Conservation (phyloP, 1,140 invertebrate genomes). For the Leptinotarsa lineolata region DNA sequence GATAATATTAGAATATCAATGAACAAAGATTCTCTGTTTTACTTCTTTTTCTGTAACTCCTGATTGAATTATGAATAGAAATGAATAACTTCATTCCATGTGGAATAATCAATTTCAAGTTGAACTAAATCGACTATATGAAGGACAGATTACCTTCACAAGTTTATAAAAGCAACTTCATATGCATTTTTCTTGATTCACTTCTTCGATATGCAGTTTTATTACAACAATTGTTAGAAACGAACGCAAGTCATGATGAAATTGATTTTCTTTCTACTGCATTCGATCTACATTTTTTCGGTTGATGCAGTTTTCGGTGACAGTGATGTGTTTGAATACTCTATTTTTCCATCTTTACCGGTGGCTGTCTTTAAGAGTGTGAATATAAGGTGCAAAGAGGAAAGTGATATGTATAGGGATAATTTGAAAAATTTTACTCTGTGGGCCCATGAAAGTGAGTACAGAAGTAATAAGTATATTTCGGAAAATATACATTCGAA, state of each 20-base stretch:
- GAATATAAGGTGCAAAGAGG: conserved; percentile 38
- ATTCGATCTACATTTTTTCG: background rate
- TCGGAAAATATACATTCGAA: background rate
- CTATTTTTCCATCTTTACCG: conserved; percentile 43
- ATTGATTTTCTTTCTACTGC: background rate
- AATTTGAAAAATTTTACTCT: conserved; percentile 46
- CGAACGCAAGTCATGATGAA: background rate
- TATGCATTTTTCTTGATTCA: conserved; percentile 29
- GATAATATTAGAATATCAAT: too few relatives aligned
- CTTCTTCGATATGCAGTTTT: background rate
- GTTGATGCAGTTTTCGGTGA: conserved; percentile 7
- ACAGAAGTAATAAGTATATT: background rate
- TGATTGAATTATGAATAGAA: too few relatives aligned
- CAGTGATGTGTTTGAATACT: conserved; percentile 16
- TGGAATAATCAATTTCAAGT: too few relatives aligned
- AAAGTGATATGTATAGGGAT: conserved; percentile 45
- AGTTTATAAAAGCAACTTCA: conserved; percentile 45
- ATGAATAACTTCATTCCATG: too few relatives aligned
- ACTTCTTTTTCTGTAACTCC: too few relatives aligned
- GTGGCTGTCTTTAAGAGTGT: conserved; percentile 39
- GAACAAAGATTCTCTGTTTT: too few relatives aligned
- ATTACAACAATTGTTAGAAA: background rate
- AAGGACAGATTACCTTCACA: conserved; percentile 39
- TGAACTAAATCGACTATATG: conserved; percentile 30
- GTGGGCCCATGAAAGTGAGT: conserved; percentile 50